Base-by-base conservation (phyloP, 2,888 invertebrate species). In the Athalia circularis region DNA sequence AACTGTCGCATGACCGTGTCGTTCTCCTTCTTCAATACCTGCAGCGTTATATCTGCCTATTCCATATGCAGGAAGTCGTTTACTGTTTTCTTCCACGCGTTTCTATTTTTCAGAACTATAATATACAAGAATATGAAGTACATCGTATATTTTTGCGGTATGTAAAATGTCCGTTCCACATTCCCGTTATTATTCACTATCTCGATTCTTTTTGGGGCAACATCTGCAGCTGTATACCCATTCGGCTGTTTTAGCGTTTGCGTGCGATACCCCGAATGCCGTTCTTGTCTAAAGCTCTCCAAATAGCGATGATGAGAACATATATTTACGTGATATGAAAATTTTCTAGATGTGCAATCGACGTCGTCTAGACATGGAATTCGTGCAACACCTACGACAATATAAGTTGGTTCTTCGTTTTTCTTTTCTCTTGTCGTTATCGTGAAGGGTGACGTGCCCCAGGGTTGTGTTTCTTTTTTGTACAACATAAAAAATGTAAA, bases 1-100 rank as follows among this genome's bases (percentile, higher is more conserved):
- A 77, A 76, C 79, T 65, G 62, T 65, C 78, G 57, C 65, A 57
- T 72, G 50, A 67, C 77, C 47, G 47, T 72, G 15, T 62, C 45
- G 54, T 59, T 48, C 57, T 59, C 47, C 52, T 62, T 47, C 65
- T 59, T 59, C 48, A 57, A 13, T 48, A 45, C 29, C 29, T 29
- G 29, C 29, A 29, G 29, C 29, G 29, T 29, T 29, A 29, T 29
- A 29, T 29, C 29, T 29, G 29, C 29, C 29, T 29, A 29, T 29
- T 29, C 29, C 29, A 29, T 29, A 29, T 29, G 29, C 29, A 29
- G 29, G 29, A 29, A 29, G 29, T 29, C 29, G 29, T 29, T 29
- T 29, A 29, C 29, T 29, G 29, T 29, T 29, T 29, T 29, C 29
- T 29, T 29, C 29, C 29, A 29, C 29, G 29, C 29, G 29, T 29